phyloP scores from a whole-genome alignment of 2,888 invertebrate species.

The Arenicola marina region DNA sequence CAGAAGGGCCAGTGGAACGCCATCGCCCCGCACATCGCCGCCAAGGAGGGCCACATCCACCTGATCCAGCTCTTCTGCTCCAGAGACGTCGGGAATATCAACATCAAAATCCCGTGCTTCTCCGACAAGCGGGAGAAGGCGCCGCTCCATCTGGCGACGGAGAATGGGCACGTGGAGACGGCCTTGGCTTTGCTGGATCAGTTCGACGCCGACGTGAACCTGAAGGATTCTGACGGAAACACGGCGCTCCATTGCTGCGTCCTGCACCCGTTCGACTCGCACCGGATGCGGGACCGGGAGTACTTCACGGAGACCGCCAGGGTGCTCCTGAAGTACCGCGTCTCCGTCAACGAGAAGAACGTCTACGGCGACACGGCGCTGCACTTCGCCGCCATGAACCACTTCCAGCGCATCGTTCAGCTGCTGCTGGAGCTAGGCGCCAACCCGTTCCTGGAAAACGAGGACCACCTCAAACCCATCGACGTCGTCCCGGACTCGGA shows the following conservation, averaged over 20 bases:
- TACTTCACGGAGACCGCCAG: slow-evolving; percentile 36
- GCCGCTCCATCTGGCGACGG: slow-evolving; percentile 35
- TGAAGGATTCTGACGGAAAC: slow-evolving; percentile 37
- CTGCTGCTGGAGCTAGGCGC: slow-evolving; percentile 36
- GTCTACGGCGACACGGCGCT: slow-evolving; percentile 34
- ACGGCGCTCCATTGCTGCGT: slow-evolving; percentile 38
- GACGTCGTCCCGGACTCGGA: slow-evolving; percentile 35
- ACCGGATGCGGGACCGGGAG: slow-evolving; percentile 38
- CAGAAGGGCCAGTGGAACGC: slow-evolving; percentile 34
- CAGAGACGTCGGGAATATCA: slow-evolving; percentile 30
- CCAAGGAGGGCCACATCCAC: slow-evolving; percentile 39
- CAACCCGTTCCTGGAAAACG: slow-evolving; percentile 37
- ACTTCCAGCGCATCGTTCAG: slow-evolving; percentile 36
- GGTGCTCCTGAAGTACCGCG: slow-evolving; percentile 30
- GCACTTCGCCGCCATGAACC: slow-evolving; percentile 37
- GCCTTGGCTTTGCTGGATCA: slow-evolving; percentile 32
- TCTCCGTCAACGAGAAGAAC: slow-evolving; percentile 36
- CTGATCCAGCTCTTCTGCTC: slow-evolving; percentile 37
- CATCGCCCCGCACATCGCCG: slow-evolving; percentile 39
- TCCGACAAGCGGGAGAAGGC: slow-evolving; percentile 35
- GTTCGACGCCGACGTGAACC: slow-evolving; percentile 37
- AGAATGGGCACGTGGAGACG: slow-evolving; percentile 36
- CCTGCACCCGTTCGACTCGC: slow-evolving; percentile 31
- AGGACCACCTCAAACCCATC: slow-evolving; percentile 34
- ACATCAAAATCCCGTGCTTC: slow-evolving; percentile 38